Conservation (phyloP, 1,140 invertebrate genomes). For the Papilio machaon region DNA sequence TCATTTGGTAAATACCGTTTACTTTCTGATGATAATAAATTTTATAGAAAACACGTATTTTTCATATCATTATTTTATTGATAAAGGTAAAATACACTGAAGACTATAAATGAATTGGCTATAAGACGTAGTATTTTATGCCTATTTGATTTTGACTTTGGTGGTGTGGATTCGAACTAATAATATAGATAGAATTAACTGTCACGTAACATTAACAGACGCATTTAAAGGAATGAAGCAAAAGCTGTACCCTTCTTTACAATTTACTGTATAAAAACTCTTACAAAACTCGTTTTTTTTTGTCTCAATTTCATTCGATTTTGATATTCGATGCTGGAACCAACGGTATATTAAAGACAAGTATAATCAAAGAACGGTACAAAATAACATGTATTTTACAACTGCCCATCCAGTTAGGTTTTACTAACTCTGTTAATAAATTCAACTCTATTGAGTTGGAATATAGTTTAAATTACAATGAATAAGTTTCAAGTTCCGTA, state of each 20-base stretch:
- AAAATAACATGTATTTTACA: conserved; percentile 6
- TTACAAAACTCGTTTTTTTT: not conserved
- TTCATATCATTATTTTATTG: not conserved
- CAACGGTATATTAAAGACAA: conserved; percentile 11
- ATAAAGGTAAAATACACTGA: not conserved
- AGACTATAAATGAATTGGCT: no score
- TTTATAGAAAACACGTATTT: no score
- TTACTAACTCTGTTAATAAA: not conserved
- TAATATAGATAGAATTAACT: no score
- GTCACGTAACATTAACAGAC: no score
- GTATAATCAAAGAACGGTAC: conserved; percentile 20
- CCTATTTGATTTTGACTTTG: no score
- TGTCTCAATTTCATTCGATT: not conserved
- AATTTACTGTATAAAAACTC: not conserved
- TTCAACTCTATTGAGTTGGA: not conserved
- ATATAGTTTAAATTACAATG: conserved; percentile 1
- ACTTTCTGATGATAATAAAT: not conserved
- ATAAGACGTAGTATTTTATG: no score
- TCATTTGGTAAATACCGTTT: not conserved
- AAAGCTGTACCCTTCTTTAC: not conserved
- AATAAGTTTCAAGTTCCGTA: not conserved
- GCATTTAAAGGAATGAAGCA: no score
- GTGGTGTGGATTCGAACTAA: no score
- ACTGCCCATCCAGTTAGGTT: not conserved
- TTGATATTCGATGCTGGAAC: not conserved